Percentiles rank a stretch among this genome's conserved stretches.
These are phyloP conservation scores for Nomia melanderi DNA, from an alignment of 1,140 invertebrate species.

Conservation along the genomic window DNA sequence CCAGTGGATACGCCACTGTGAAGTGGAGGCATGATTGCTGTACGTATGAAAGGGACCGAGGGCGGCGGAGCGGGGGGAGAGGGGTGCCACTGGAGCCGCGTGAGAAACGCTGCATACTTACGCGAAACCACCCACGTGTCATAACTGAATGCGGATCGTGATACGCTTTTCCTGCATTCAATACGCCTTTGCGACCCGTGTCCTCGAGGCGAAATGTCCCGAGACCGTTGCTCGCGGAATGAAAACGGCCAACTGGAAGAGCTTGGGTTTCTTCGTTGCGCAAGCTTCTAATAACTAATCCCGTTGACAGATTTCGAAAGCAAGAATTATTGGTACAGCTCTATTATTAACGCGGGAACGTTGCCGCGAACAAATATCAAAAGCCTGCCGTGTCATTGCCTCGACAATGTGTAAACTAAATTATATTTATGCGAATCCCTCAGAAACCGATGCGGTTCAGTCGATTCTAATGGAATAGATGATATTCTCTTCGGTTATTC, in stretches of 20 bases:
- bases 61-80: not conserved
- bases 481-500: too few species aligned
- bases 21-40: conserved; percentile 38
- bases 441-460: too few species aligned
- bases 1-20: conserved; percentile 37
- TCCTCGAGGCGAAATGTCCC: not conserved
- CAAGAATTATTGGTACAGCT: too few species aligned
- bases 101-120: conserved; percentile 60
- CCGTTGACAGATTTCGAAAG: not conserved
- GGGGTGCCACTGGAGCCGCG: conserved; percentile 59
- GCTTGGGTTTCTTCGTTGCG: not conserved
- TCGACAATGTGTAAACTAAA: too few species aligned
- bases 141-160: conserved; percentile 41
- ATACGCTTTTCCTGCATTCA: conserved; percentile 25
- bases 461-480: too few species aligned
- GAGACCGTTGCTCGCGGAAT: not conserved
- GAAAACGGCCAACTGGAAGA: not conserved
- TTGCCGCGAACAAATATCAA: too few species aligned
- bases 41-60: conserved; percentile 18
- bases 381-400: too few species aligned
- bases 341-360: too few species aligned
- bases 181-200: not conserved
- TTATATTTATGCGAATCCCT: too few species aligned
- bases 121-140: conserved; percentile 59
- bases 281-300: not conserved